phyloP scores from a whole-genome alignment of 1,140 invertebrate species.

The Cydia splendana region DNA sequence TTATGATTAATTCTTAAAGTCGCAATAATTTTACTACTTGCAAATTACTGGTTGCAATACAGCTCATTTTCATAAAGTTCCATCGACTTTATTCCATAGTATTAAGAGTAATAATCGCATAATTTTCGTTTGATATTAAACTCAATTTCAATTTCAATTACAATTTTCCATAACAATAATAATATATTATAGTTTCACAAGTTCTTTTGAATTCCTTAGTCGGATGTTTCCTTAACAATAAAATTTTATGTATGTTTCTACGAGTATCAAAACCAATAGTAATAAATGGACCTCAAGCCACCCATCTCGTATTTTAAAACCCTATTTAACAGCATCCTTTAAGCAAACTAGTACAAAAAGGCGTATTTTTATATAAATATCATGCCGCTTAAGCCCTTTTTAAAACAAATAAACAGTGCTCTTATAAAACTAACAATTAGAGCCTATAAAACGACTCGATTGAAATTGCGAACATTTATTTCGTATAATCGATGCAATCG shows the following conservation, averaged over 20 bases:
- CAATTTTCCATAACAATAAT: neutral
- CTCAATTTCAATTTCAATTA: neutral
- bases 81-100: neutral
- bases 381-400: constrained; percentile 9
- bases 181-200: neutral
- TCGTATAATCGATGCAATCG: constrained; percentile 48
- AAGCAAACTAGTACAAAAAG: neutral
- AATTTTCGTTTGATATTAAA: neutral
- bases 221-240: neutral
- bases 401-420: neutral
- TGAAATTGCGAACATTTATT: constrained; percentile 46
- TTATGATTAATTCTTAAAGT: neutral
- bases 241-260: constrained; percentile 39
- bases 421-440: constrained; percentile 69
- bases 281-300: constrained; percentile 62
- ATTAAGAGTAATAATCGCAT: neutral
- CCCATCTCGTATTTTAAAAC: constrained; percentile 57
- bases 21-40: neutral
- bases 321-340: constrained; percentile 40
- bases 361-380: neutral
- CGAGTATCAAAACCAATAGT: constrained; percentile 52
- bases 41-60: constrained; percentile 3
- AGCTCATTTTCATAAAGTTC: neutral
- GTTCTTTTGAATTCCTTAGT: neutral
- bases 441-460: constrained; percentile 58